Evolutionary conservation across 2,113 vertebrate species (phyloP).

Genomic region (Cheirogaleus medius): DNA sequence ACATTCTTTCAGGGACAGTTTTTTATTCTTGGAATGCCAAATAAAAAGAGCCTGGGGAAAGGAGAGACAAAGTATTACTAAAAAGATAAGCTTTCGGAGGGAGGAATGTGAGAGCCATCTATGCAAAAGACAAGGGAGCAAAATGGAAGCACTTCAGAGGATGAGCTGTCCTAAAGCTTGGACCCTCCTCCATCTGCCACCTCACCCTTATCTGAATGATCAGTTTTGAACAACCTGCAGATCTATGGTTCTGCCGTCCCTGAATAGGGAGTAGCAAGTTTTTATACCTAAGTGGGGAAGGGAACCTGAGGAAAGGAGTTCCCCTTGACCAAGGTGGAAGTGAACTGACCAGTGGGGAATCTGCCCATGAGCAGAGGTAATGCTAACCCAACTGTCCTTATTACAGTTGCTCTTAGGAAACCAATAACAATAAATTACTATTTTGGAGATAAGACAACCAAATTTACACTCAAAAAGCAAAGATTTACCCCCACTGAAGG

Average conservation of each 20-base stretch:
- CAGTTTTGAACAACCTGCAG: not conserved
- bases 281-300: not conserved
- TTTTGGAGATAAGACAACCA: not conserved
- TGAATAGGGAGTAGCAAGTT: not conserved
- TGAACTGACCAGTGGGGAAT: not conserved
- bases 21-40: slow-evolving; percentile 43
- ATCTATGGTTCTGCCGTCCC: not conserved
- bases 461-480: not conserved
- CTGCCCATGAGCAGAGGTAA: not conserved
- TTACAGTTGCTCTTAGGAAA: not conserved
- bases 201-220: not conserved
- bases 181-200: not conserved
- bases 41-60: not conserved
- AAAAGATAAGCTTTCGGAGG: not conserved
- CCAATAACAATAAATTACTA: not conserved
- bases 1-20: not conserved
- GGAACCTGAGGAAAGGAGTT: not conserved
- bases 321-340: not conserved
- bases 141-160: not conserved
- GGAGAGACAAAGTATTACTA: not conserved
- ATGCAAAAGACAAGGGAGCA: not conserved
- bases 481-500: not conserved
- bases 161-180: not conserved
- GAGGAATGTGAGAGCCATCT: not conserved
- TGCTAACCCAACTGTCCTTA: not conserved